Evolutionary conservation across 2,888 invertebrate genomes (phyloP).

Genomic region (Ennomos fuscantarius): DNA sequence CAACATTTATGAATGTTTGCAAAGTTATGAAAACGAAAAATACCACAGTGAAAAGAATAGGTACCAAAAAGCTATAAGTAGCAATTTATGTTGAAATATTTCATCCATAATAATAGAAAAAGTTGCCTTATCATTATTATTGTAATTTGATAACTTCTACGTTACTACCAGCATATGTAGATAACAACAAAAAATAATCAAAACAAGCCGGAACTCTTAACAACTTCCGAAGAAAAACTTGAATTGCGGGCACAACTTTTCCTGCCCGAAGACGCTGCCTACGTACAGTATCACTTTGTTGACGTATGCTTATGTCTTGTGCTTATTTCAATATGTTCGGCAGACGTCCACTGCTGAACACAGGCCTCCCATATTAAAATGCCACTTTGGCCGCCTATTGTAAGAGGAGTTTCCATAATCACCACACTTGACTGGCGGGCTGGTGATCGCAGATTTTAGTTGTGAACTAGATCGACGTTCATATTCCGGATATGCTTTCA

Average conservation of each 20-base stretch:
- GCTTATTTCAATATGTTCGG: not conserved
- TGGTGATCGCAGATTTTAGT: too few relatives aligned
- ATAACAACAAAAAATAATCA: slow-evolving; percentile 48
- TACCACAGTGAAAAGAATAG: slow-evolving; percentile 10
- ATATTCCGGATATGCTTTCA: too few relatives aligned
- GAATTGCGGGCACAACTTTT: slow-evolving; percentile 60
- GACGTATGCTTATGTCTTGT: slow-evolving; percentile 23
- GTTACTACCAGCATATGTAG: slow-evolving; percentile 32
- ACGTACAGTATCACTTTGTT: slow-evolving; percentile 43
- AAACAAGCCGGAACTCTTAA: slow-evolving; percentile 53
- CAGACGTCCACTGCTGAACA: too few relatives aligned
- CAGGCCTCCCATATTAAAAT: too few relatives aligned
- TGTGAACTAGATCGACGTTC: too few relatives aligned
- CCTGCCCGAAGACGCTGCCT: slow-evolving; percentile 49
- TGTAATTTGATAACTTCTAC: slow-evolving; percentile 37
- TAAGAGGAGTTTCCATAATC: too few relatives aligned
- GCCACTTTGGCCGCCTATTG: too few relatives aligned
- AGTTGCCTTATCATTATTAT: slow-evolving; percentile 41
- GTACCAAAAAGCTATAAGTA: slow-evolving; percentile 8
- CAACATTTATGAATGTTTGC: not conserved
- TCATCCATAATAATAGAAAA: slow-evolving; percentile 10
- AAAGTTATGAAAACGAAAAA: slow-evolving; percentile 13
- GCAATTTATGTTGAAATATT: slow-evolving; percentile 18
- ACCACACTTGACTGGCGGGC: too few relatives aligned
- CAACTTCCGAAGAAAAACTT: slow-evolving; percentile 61